Percentiles rank a stretch among this genome's conserved stretches.
phyloP scores from a whole-genome alignment of 2,888 invertebrate genomes.

The Plebejus anna region DNA sequence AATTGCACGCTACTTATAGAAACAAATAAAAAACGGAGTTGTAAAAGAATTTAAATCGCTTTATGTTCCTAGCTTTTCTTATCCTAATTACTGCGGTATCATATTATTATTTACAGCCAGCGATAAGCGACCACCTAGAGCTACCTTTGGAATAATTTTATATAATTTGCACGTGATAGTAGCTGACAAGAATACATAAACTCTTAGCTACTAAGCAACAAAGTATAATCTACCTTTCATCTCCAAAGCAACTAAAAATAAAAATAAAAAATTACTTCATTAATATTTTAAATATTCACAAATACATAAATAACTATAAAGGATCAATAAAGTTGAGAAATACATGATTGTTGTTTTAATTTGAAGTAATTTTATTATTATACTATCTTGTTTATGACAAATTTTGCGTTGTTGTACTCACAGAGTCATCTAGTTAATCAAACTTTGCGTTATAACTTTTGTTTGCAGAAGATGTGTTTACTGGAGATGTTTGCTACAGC shows the following conservation, averaged over 20 bases:
- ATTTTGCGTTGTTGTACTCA: not conserved
- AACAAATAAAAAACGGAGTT: not conserved
- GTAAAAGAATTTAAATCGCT: not conserved
- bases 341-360: not conserved
- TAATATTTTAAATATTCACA: not conserved
- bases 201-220: not conserved
- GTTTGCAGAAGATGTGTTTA: slow-evolving; percentile 5
- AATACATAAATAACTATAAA: not conserved
- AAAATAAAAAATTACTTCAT: not conserved
- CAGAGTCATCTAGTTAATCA: not conserved
- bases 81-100: not conserved
- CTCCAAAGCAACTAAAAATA: not conserved
- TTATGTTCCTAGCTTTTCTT: not conserved
- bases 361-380: not conserved
- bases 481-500: slow-evolving; percentile 1
- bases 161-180: not conserved
- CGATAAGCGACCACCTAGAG: not conserved
- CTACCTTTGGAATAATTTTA: not conserved
- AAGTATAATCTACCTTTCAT: not conserved
- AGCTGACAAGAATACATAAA: not conserved
- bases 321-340: not conserved
- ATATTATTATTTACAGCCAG: not conserved
- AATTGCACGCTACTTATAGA: not conserved
- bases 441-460: slow-evolving; percentile 5
- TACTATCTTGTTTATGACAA: not conserved